Base-by-base conservation (phyloP, 2,888 invertebrate species). In the Pristionchus japonicus region DNA sequence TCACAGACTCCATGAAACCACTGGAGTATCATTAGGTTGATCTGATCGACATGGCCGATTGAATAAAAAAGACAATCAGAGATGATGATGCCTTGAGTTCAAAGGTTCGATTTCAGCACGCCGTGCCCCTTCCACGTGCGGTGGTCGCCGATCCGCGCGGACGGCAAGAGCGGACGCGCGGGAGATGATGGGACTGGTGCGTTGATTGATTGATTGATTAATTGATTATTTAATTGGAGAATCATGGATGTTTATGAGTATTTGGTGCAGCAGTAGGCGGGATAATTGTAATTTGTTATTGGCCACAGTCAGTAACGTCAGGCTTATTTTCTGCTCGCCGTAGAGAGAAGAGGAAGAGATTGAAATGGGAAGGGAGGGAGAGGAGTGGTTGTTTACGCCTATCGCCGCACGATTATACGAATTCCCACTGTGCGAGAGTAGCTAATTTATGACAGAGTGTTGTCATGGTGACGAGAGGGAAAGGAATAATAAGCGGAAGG, bases 71-170 rank as follows among this genome's bases (percentile, higher is more conserved):
- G n/a, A n/a, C n/a, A n/a, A n/a, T n/a, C n/a, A n/a, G n/a, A n/a
- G n/a, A n/a, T n/a, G n/a, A n/a, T n/a, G n/a, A n/a, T n/a, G n/a
- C n/a, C n/a, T n/a, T n/a, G n/a, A n/a, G n/a, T n/a, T n/a, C n/a
- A n/a, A n/a, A n/a, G n/a, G n/a, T n/a, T n/a, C n/a, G n/a, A n/a
- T 43, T 91, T 61, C 86, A 92, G 91, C 27, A 77, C 74, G 23
- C 27, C 92, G 0, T 94, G 94, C 85, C 88, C 91, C 7, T 93
- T 93, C 83, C 49, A 67, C 23, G 90, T 92, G 0, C 80, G 91
- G 85, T 94, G 91, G 89, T 88, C 88, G 84, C 90, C 92, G 17
- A 88, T 92, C 61, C 91, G 93, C 23, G 92, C 93, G 3, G 94
- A 94, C 89, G 92, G 93, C 64, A 90, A 89, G 85, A 80, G 52